Percentiles rank a stretch among this genome's conserved stretches.
phyloP scores from a whole-genome alignment of 2,888 invertebrate species.

The Ligdia adustata region DNA sequence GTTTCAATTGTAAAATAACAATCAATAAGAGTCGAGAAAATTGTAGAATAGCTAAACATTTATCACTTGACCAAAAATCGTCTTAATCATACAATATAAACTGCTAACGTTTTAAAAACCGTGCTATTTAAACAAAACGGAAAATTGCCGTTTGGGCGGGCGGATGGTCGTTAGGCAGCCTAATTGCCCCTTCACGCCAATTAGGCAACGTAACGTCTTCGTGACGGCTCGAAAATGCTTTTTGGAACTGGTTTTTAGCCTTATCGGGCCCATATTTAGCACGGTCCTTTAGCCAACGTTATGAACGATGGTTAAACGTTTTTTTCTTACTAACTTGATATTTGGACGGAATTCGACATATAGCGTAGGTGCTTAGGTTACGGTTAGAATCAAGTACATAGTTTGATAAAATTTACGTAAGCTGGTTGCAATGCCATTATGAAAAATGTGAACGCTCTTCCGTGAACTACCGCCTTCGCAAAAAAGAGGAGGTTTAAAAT shows the following conservation, averaged over 20 bases:
- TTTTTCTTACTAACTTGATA: not conserved
- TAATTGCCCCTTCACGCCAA: conserved; percentile 62
- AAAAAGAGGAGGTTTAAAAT: no score
- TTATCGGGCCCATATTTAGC: conserved; percentile 36
- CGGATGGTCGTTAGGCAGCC: conserved; percentile 49
- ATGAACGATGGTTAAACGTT: conserved; percentile 6
- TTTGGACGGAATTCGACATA: no score
- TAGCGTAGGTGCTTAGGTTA: not conserved
- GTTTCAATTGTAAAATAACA: no score
- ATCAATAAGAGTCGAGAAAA: no score
- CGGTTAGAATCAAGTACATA: not conserved
- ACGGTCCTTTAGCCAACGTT: conserved; percentile 19
- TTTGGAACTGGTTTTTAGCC: conserved; percentile 37
- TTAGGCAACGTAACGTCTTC: conserved; percentile 59
- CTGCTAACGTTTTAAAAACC: conserved; percentile 31
- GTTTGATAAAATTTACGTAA: no score
- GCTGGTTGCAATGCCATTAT: no score
- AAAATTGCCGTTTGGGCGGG: conserved; percentile 35
- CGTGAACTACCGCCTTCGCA: no score
- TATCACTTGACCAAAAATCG: conserved; percentile 20
- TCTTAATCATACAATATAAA: conserved; percentile 26
- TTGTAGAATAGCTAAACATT: no score
- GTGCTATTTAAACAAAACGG: conserved; percentile 30
- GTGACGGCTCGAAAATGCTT: conserved; percentile 52
- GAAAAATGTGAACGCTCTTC: no score